Conservation (phyloP, 2,797 vertebrate genomes). For the Poecilia gillii region DNA sequence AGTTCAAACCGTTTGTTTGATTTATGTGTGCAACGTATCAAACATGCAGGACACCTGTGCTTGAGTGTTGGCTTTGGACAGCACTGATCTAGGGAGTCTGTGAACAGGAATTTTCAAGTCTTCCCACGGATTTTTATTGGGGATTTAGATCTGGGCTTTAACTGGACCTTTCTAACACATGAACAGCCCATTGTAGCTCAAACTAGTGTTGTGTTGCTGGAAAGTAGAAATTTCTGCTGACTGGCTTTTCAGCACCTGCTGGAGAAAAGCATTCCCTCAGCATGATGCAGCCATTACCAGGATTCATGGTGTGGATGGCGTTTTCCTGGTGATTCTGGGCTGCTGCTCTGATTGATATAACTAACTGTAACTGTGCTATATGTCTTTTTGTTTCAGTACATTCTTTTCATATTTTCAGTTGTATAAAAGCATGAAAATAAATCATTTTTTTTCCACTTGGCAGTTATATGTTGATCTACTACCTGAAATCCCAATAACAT, state of each 20-base stretch:
- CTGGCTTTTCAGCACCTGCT: background rate
- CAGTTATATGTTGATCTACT: background rate
- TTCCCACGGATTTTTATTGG: background rate
- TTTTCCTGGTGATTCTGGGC: background rate
- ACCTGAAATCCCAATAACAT: background rate
- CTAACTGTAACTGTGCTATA: background rate
- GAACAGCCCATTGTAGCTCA: background rate
- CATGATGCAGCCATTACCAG: background rate
- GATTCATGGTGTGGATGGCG: background rate
- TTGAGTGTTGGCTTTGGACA: background rate
- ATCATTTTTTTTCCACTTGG: background rate
- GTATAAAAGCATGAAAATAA: background rate
- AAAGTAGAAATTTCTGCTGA: background rate
- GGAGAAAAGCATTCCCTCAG: background rate
- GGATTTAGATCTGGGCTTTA: background rate
- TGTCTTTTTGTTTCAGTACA: too few relatives aligned
- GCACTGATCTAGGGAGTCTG: background rate
- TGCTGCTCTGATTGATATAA: too few relatives aligned
- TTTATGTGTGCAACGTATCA: background rate
- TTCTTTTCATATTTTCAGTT: background rate
- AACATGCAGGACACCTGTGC: background rate
- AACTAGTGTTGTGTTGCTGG: background rate
- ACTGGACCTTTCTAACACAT: background rate
- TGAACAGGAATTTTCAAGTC: background rate
- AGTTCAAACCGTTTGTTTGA: background rate